phyloP scores from a whole-genome alignment of 1,140 invertebrate species.

The Ridgeia piscesae region DNA sequence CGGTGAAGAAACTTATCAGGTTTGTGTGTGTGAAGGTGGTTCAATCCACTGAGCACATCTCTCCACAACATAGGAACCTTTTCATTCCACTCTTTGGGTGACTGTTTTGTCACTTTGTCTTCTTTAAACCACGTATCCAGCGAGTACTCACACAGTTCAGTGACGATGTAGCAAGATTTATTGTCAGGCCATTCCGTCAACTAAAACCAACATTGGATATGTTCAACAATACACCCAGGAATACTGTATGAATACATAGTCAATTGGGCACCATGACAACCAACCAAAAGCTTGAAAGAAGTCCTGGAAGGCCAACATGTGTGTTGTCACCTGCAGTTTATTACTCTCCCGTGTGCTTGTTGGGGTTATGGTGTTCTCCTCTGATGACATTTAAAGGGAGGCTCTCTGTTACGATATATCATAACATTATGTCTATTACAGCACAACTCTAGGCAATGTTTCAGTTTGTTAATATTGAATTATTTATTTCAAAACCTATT shows the following conservation, averaged over 20 bases:
- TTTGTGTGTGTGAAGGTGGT: background rate
- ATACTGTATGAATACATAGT: background rate
- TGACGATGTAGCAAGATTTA: background rate
- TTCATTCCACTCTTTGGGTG: background rate
- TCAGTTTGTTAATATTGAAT: too few species aligned
- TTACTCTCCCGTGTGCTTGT: too few species aligned
- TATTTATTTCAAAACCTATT: too few species aligned
- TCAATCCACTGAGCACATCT: background rate
- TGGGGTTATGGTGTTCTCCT: too few species aligned
- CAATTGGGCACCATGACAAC: background rate
- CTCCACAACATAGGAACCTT: background rate
- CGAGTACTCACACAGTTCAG: background rate
- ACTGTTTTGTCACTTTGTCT: background rate
- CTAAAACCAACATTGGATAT: background rate
- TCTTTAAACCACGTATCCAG: background rate
- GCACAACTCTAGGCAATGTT: too few species aligned
- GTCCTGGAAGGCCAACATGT: too few species aligned
- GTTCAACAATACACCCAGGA: background rate
- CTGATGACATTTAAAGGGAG: too few species aligned
- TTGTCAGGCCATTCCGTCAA: background rate
- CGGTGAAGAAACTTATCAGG: background rate
- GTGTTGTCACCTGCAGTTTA: too few species aligned
- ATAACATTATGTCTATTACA: too few species aligned
- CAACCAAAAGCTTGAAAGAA: background rate
- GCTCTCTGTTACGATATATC: too few species aligned